Conservation (phyloP, 2,113 vertebrate genomes). For the Cisticola juncidis region DNA sequence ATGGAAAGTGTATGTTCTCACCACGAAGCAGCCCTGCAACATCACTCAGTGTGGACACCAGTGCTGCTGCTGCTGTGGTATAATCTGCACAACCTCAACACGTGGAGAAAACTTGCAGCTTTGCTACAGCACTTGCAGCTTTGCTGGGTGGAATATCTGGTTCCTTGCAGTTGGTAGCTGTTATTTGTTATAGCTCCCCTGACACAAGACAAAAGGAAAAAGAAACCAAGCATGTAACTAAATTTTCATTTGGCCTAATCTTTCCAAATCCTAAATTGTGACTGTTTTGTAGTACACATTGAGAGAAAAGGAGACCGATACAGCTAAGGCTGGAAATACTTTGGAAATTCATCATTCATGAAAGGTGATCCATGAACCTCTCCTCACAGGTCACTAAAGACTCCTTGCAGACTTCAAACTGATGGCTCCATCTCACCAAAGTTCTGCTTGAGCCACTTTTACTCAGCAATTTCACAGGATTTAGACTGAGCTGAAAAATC, state of each 20-base stretch:
- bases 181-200: neutral
- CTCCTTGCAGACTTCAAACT: constrained; percentile 62
- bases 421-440: constrained; percentile 41
- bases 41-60: neutral
- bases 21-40: neutral
- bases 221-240: neutral
- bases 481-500: constrained; percentile 59
- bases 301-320: neutral
- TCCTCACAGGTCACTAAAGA: neutral
- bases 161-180: neutral
- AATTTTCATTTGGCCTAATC: constrained; percentile 53
- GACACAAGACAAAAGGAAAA: neutral
- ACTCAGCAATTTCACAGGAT: constrained; percentile 46
- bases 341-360: neutral
- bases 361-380: neutral
- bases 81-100: neutral
- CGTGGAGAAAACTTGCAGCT: neutral
- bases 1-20: neutral
- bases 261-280: constrained; percentile 47
- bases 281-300: neutral
- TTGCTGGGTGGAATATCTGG: neutral
- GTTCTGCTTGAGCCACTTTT: constrained; percentile 35
- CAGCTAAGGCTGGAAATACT: neutral
- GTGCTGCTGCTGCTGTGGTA: neutral
- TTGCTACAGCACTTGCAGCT: neutral